A percentile compares a stretch with the other conserved stretches of the same genome.
phyloP scores from a whole-genome alignment of 2,888 invertebrate species.

The Epinotia nisella region DNA sequence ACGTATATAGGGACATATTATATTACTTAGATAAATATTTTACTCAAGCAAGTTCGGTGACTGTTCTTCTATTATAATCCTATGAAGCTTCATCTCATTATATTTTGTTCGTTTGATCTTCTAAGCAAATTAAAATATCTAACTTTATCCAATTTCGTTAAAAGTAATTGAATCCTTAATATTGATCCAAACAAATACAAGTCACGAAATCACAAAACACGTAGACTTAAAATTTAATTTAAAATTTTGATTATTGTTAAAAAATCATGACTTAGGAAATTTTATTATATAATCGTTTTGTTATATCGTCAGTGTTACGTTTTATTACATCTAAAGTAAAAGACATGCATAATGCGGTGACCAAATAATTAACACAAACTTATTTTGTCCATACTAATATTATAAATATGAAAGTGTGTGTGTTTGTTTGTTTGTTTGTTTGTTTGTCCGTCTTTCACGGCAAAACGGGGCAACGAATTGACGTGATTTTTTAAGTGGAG shows the following conservation, averaged over 20 bases:
- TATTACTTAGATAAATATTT: too few species aligned
- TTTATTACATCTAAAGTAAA: too few species aligned
- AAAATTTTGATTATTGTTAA: conserved; percentile 13
- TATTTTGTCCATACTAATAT: too few species aligned
- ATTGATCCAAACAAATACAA: conserved; percentile 39
- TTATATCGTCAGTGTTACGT: not conserved
- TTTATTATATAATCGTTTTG: conserved; percentile 7
- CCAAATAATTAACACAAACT: too few species aligned
- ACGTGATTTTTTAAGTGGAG: too few species aligned
- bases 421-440: too few species aligned
- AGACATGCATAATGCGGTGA: too few species aligned
- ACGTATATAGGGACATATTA: too few species aligned
- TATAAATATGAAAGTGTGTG: too few species aligned
- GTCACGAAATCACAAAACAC: conserved; percentile 35
- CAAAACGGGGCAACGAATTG: too few species aligned
- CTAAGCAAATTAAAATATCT: conserved; percentile 4
- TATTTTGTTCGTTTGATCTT: conserved; percentile 17
- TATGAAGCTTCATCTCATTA: conserved; percentile 6
- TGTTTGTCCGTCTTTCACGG: too few species aligned
- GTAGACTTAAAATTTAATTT: conserved; percentile 33
- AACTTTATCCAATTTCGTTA: conserved; percentile 38
- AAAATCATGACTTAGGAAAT: conserved; percentile 16
- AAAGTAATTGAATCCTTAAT: conserved; percentile 38
- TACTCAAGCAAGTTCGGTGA: not conserved
- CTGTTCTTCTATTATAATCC: not conserved